Evolutionary conservation across 2,113 vertebrate genomes (phyloP).

Genomic region (Mugil cephalus): DNA sequence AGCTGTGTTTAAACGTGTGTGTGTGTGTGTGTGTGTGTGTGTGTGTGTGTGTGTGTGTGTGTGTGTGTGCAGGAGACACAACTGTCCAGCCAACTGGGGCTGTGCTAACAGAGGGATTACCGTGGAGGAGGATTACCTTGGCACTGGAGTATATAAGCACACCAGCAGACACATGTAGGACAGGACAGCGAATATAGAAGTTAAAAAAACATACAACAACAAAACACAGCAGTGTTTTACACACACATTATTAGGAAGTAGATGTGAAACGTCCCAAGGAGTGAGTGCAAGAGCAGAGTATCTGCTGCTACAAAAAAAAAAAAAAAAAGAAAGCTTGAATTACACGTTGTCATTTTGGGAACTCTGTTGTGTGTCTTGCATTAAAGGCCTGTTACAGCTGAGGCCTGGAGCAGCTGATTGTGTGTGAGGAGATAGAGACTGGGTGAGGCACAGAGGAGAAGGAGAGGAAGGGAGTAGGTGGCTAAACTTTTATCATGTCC

Average conservation of each 20-base stretch:
- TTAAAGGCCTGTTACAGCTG: constrained; percentile 53
- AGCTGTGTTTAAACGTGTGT: constrained; percentile 59
- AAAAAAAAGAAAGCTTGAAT: constrained; percentile 5
- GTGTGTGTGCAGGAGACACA: constrained; percentile 36
- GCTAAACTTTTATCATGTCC: background rate
- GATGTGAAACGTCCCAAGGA: constrained; percentile 27
- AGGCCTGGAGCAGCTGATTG: constrained; percentile 65
- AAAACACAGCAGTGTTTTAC: background rate
- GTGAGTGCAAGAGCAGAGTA: constrained; percentile 8
- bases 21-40: constrained; percentile 36
- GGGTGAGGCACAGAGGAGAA: constrained; percentile 61
- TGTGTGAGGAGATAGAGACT: constrained; percentile 5
- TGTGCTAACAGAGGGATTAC: constrained; percentile 75
- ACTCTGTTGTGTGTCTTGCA: constrained; percentile 17
- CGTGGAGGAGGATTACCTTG: constrained; percentile 69
- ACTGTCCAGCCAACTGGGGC: constrained; percentile 64
- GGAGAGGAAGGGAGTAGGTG: background rate
- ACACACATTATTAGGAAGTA: background rate
- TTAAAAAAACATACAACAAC: constrained; percentile 1
- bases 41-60: constrained; percentile 36
- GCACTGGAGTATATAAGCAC: constrained; percentile 58
- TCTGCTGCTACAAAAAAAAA: background rate
- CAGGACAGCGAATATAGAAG: constrained; percentile 5
- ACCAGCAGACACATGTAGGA: constrained; percentile 29
- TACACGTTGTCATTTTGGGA: constrained; percentile 7